Percentiles rank a stretch among this genome's conserved stretches.
Conservation (phyloP, 2,888 invertebrate genomes). For the Heterodera filipjevi region DNA sequence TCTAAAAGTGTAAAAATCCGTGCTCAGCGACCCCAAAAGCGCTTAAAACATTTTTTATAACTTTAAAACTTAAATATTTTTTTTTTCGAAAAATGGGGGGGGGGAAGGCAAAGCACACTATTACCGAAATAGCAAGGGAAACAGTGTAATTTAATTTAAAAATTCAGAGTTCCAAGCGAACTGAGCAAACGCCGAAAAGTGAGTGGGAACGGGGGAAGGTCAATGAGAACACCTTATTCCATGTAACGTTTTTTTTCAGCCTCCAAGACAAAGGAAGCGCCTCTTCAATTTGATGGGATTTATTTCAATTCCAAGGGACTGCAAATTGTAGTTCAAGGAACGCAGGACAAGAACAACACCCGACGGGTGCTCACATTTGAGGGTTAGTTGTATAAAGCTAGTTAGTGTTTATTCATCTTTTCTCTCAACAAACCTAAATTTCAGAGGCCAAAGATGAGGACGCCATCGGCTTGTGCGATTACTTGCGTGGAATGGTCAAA, state of each 20-base stretch:
- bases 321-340: background rate
- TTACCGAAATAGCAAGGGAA: too few relatives aligned
- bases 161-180: background rate
- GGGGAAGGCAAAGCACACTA: too few relatives aligned
- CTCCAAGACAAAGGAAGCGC: background rate
- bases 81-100: too few relatives aligned
- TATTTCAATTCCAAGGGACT: background rate
- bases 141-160: too few relatives aligned
- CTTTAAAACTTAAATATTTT: too few relatives aligned
- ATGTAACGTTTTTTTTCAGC: background rate
- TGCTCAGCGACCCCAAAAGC: too few relatives aligned
- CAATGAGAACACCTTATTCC: background rate
- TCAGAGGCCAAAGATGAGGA: background rate
- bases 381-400: background rate
- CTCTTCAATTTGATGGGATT: background rate
- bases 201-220: background rate
- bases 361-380: background rate
- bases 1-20: too few relatives aligned
- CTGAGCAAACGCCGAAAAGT: background rate
- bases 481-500: background rate
- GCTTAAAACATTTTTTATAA: too few relatives aligned
- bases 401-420: too few relatives aligned
- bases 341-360: too few relatives aligned
- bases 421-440: too few relatives aligned
- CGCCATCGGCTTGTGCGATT: background rate